A percentile compares a stretch with the other conserved stretches of the same genome.
phyloP scores from a whole-genome alignment of 2,113 vertebrate species.

The Panthera leo region DNA sequence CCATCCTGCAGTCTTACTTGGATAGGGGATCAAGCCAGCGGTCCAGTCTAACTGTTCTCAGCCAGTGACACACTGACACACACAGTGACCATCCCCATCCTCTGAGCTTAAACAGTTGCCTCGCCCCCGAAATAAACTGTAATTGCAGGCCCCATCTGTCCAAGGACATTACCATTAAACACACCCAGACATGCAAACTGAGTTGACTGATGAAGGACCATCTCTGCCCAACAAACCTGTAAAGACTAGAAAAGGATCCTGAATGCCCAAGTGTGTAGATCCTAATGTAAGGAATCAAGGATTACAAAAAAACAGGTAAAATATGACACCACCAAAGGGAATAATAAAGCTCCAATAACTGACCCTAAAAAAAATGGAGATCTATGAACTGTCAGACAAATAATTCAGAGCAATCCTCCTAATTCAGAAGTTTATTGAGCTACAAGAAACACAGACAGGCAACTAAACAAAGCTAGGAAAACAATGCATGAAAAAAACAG shows the following conservation, averaged over 20 bases:
- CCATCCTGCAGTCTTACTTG: neutral
- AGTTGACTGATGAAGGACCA: neutral
- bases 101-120: neutral
- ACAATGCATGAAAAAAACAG: neutral
- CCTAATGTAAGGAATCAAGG: neutral
- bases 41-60: neutral
- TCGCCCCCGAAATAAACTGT: neutral
- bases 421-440: neutral
- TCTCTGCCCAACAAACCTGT: neutral
- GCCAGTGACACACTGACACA: neutral
- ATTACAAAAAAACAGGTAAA: neutral
- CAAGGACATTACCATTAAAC: neutral
- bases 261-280: neutral
- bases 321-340: neutral
- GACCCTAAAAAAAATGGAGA: neutral
- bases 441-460: neutral
- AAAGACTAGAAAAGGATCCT: neutral
- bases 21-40: neutral
- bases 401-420: neutral
- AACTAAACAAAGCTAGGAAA: neutral
- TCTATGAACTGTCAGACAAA: neutral
- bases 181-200: neutral
- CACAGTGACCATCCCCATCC: neutral
- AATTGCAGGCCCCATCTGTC: neutral
- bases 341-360: neutral